Evolutionary conservation across 1,140 invertebrate genomes (phyloP), one percentile per base, ranked within the genome.

Genomic region (Chlorops oryzae): DNA sequence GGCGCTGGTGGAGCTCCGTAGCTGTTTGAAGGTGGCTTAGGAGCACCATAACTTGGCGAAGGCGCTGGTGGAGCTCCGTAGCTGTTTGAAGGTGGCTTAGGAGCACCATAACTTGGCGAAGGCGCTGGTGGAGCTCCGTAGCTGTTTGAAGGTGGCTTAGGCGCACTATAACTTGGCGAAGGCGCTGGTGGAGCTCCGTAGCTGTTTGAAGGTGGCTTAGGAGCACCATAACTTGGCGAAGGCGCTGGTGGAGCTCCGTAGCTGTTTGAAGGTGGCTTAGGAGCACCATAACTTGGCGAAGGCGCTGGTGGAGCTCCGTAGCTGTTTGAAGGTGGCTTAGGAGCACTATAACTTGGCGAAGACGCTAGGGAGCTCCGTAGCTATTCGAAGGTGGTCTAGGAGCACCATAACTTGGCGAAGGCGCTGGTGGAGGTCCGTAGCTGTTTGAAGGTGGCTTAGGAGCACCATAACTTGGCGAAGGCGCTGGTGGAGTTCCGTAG

Each of bases 251-350:
- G 37, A 28, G 51, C 38, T 43, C 51, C 42, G 38, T 56, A 50
- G 47, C 55, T 45, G 13, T 34, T 15, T 21, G 50, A 34, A 47
- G 10, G 53, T 5, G 47, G 28, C 18, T 40, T 37, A 27, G 70
- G 70, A 28, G 70, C 62, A 38, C 49, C 55, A 34, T 17, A 18
- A 0, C 58, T 44, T 13, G 51, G 25, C 35, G 47, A 7, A 34
- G 74, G 71, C n/a, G 45, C 38, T 63, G 62, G 25, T 44, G 75
- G 74, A 2, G 70, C 59, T 2, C 75, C 75, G 50, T 73, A 74
- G 35, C 41, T 72, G 1, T 22, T 53, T 12, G 50, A 51, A 20
- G 54, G 42, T 24, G 20, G 13, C 23, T 34, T 21, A 34, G 70
- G 70, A 25, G 70, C 62, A 32, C 65, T 65, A 47, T 74, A 74